Evolutionary conservation across 1,140 invertebrate species (phyloP).

Genomic region (Temnothorax curvispinosus): DNA sequence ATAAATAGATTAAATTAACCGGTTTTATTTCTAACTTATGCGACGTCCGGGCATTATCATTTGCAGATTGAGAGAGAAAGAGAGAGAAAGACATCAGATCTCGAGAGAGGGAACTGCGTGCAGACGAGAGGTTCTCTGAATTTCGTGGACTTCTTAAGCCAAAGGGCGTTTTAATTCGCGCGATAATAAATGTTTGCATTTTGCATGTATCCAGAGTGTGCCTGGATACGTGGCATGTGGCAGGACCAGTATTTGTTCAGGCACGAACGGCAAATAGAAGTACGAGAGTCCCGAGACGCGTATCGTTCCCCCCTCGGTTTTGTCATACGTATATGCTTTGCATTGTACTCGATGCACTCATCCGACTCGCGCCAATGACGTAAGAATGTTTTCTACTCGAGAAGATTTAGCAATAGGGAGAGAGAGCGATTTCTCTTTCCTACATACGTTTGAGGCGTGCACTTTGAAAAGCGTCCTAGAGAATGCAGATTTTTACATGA

Average conservation of each 20-base stretch:
- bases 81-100: conserved; percentile 16
- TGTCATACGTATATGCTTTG: conserved; percentile 57
- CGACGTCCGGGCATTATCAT: background rate
- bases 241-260: conserved; percentile 80
- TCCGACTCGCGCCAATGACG: conserved; percentile 55
- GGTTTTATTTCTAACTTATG: background rate
- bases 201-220: conserved; percentile 65
- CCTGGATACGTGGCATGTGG: conserved; percentile 77
- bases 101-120: background rate
- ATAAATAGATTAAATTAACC: background rate
- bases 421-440: conserved; percentile 39
- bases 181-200: conserved; percentile 79
- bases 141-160: conserved; percentile 32
- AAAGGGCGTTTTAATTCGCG: conserved; percentile 71
- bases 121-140: background rate
- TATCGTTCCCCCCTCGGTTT: conserved; percentile 29
- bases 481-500: background rate
- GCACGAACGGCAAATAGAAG: conserved; percentile 76
- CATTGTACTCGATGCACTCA: conserved; percentile 60
- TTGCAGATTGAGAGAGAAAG: conserved; percentile 16
- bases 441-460: background rate
- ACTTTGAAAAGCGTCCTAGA: background rate
- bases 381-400: conserved; percentile 67
- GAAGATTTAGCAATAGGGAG: conserved; percentile 28
- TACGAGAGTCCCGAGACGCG: conserved; percentile 7